Evolutionary conservation across 2,888 invertebrate species (phyloP).

Genomic region (Hydrotaea diabolus): DNA sequence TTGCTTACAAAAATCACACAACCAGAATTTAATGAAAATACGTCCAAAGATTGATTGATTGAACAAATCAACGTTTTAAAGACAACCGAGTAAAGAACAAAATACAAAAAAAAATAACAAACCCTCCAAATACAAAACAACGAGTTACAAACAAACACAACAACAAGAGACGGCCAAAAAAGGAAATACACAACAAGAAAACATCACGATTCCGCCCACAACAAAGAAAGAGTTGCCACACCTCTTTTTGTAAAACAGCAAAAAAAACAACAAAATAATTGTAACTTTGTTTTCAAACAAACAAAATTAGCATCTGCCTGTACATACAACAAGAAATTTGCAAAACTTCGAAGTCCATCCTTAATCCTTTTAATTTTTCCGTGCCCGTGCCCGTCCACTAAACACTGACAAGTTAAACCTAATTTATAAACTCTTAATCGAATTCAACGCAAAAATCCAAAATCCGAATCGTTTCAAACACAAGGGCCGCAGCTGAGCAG

Average conservation of each 20-base stretch:
- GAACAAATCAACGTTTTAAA: conserved; percentile 59
- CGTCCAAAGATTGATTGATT: conserved; percentile 64
- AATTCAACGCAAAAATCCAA: not conserved
- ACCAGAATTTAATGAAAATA: conserved; percentile 66
- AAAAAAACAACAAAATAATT: too few species aligned
- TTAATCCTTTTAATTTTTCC: conserved; percentile 53
- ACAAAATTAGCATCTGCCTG: too few species aligned
- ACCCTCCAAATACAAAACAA: conserved; percentile 75
- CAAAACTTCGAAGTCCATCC: conserved; percentile 50
- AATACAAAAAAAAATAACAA: conserved; percentile 67
- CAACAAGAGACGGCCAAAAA: conserved; percentile 42
- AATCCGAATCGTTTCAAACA: too few species aligned
- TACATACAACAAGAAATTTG: not conserved
- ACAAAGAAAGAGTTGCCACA: conserved; percentile 55
- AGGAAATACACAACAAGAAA: conserved; percentile 51
- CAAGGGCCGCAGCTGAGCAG: conserved; percentile 13
- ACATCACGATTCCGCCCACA: conserved; percentile 76
- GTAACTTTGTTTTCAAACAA: conserved; percentile 33
- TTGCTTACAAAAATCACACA: conserved; percentile 37
- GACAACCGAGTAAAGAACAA: too few species aligned
- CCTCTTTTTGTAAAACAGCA: conserved; percentile 37
- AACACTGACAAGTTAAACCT: conserved; percentile 22
- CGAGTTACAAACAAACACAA: conserved; percentile 51
- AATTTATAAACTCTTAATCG: too few species aligned
- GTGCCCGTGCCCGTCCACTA: conserved; percentile 56